Percentiles rank a stretch among this genome's conserved stretches.
phyloP scores from a whole-genome alignment of 2,113 vertebrate species.

The Cebus imitator region DNA sequence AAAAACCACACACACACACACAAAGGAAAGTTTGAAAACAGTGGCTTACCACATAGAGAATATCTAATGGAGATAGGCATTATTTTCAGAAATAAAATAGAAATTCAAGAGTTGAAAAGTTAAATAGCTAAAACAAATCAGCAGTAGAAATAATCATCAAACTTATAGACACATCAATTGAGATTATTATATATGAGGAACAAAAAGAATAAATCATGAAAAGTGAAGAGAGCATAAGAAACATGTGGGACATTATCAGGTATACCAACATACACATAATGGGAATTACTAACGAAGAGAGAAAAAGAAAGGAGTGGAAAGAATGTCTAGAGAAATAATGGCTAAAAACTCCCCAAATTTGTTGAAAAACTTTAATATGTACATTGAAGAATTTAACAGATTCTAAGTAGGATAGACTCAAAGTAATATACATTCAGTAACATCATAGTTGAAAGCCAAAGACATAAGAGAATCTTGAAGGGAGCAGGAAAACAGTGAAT shows the following conservation, averaged over 20 bases:
- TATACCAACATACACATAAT: neutral
- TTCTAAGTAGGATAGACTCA: neutral
- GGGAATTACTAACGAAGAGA: neutral
- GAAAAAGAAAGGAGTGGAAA: neutral
- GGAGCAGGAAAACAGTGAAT: neutral
- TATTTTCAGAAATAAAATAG: slow-evolving; percentile 6
- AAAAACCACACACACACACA: neutral
- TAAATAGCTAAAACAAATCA: neutral
- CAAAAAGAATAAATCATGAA: neutral
- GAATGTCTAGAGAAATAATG: neutral
- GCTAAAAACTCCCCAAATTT: neutral
- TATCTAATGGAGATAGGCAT: neutral
- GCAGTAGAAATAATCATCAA: neutral
- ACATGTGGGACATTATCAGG: neutral
- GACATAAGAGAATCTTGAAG: neutral
- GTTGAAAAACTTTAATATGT: neutral
- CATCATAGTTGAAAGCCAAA: neutral
- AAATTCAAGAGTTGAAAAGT: neutral
- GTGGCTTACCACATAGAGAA: neutral
- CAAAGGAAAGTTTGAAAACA: neutral
- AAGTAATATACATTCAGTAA: neutral
- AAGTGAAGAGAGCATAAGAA: neutral
- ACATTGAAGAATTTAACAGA: neutral
- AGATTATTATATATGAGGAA: neutral
- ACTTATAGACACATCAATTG: neutral